These are phyloP conservation scores for Prionailurus bengalensis DNA, from an alignment of 2,113 vertebrate species.

Conservation along the genomic window DNA sequence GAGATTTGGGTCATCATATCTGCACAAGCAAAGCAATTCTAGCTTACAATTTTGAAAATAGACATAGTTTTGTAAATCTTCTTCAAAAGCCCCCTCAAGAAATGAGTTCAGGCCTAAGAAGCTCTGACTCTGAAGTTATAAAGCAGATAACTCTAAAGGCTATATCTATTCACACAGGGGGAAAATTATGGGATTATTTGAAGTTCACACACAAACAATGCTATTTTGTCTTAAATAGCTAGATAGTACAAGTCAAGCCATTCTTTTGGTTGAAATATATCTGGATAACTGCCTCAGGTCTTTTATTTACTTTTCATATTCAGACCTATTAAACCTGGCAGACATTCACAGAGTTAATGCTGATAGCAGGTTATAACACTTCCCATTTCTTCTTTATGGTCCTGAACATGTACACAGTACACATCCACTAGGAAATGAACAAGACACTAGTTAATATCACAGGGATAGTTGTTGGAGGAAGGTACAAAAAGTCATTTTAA, in stretches of 20 bases:
- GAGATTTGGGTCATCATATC: constrained; percentile 18
- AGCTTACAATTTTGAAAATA: constrained; percentile 26
- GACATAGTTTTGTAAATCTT: constrained; percentile 41
- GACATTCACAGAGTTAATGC: background rate
- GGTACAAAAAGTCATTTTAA: background rate
- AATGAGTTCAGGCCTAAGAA: constrained; percentile 34
- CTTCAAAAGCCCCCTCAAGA: background rate
- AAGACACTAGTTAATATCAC: background rate
- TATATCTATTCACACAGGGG: background rate
- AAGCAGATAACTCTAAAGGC: constrained; percentile 14
- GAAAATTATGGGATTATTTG: background rate
- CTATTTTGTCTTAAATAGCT: constrained; percentile 18
- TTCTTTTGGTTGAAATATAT: background rate
- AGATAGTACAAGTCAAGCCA: background rate
- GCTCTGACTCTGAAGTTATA: background rate
- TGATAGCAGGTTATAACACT: background rate
- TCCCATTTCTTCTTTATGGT: background rate
- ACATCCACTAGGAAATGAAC: background rate
- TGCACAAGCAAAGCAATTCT: background rate
- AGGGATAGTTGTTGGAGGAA: background rate
- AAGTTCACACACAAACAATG: background rate
- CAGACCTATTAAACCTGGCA: constrained; percentile 27
- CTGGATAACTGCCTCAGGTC: background rate
- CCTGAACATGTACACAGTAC: background rate
- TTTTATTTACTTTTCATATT: constrained; percentile 54